Evolutionary conservation across 2,797 vertebrate genomes (phyloP), one percentile per base, ranked within the genome.

Genomic region (Acanthopagrus latus): DNA sequence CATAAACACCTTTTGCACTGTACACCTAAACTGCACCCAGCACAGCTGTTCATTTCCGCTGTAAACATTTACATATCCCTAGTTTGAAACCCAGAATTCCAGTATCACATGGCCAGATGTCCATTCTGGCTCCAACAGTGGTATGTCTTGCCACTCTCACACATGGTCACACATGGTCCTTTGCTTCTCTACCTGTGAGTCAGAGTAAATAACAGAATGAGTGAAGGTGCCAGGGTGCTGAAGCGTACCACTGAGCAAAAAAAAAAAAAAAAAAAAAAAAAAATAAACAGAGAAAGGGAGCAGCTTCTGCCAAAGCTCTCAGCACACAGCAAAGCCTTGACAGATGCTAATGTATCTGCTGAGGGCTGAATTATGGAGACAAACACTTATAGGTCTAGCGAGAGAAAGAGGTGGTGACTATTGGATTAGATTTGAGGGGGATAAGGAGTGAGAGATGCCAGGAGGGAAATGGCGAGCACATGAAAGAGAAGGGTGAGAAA

Each of bases 261-360:
- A 77, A 38, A n/a, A 18, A 38, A 62, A 33, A 60, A 3, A 27
- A 71, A 41, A 65, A 63, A 18, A 38, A 62, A 33, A 60, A 3
- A 27, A 71, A 41, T 65, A 63, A 29, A 60, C 27, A 23, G 29
- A 60, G 51, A 72, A 18, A 48, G 48, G 62, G 27, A 71, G 29
- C 21, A 29, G 78, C 52, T 58, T 78, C 70, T 86, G 84, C 89
- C 82, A 86, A 84, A 85, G 60, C 86, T 83, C 76, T 84, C 62
- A 71, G 82, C 71, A 21, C 67, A 75, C 76, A 67, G 70, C 64
- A 79, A 74, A 56, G 66, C 18, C 80, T 60, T 78, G 91, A 86
- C 88, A 88, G 85, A 90, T 83, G 81, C 71, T 90, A 90, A 93
- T 92, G 85, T 80, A 78, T 83, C 74, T 88, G 77, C 81, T 62